Conservation (phyloP, 2,888 invertebrate species). For the Aphidoletes aphidimyza region DNA sequence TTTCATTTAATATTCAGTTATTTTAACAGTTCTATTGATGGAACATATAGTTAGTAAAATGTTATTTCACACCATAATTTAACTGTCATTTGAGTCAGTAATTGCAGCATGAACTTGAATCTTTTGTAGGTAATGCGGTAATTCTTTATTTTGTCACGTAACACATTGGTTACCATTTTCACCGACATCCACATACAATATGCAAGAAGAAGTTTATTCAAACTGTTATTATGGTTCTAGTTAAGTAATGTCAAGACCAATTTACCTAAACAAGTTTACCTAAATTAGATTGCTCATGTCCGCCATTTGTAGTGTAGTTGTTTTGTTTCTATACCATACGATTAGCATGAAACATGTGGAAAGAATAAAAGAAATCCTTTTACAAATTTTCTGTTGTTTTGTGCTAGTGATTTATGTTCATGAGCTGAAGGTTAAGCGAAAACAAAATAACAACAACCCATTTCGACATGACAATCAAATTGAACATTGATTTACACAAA, state of each 20-base stretch:
- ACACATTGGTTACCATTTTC: neutral
- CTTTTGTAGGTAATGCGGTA: constrained; percentile 9
- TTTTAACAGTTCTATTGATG: neutral
- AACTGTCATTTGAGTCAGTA: neutral
- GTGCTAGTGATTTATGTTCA: neutral
- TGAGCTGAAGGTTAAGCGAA: neutral
- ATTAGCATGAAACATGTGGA: too few species aligned
- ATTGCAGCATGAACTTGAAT: neutral
- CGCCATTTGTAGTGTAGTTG: too few species aligned
- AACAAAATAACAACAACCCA: neutral
- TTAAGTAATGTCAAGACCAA: too few species aligned
- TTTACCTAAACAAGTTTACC: too few species aligned
- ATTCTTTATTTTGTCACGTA: neutral
- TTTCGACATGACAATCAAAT: constrained; percentile 21
- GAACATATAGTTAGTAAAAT: neutral
- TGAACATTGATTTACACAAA: neutral
- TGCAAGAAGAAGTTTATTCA: too few species aligned
- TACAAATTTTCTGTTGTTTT: neutral
- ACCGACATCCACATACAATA: neutral
- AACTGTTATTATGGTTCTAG: too few species aligned
- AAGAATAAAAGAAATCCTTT: too few species aligned
- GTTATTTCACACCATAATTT: neutral
- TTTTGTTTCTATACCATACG: too few species aligned
- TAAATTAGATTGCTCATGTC: too few species aligned
- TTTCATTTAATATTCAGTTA: neutral